These are phyloP conservation scores for Atrichornis clamosus DNA, from an alignment of 2,113 vertebrate species.

Conservation along the genomic window DNA sequence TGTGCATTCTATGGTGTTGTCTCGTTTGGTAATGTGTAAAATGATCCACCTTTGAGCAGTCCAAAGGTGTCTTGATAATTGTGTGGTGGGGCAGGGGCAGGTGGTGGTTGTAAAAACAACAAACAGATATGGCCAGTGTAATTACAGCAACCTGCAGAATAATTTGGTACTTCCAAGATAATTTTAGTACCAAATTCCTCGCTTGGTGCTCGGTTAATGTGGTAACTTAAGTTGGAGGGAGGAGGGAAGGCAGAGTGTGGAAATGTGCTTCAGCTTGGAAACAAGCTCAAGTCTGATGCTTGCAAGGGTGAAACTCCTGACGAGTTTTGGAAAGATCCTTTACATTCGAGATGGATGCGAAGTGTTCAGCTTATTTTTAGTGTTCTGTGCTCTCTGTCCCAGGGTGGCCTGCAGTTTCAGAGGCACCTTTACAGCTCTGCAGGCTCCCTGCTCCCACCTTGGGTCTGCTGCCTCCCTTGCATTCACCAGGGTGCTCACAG, in stretches of 20 bases:
- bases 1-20: neutral
- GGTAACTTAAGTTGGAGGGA: neutral
- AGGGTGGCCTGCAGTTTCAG: neutral
- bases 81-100: neutral
- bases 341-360: neutral
- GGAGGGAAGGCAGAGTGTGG: neutral
- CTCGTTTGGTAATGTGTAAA: neutral
- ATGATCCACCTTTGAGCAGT: neutral
- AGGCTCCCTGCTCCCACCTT: neutral
- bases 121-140: neutral
- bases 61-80: neutral
- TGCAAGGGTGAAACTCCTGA: neutral
- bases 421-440: neutral
- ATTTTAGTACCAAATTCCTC: neutral
- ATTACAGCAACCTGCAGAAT: neutral
- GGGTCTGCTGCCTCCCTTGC: neutral
- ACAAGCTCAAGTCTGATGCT: rapidly evolving
- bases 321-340: slow-evolving; percentile 24
- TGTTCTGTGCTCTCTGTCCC: neutral
- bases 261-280: neutral
- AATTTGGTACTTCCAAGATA: neutral
- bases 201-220: rapidly evolving
- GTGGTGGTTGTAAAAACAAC: neutral
- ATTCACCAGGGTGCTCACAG: neutral
- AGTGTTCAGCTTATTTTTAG: slow-evolving; percentile 29